Evolutionary conservation across 2,113 vertebrate genomes (phyloP), one percentile per base, ranked within the genome.

Genomic region (Laticauda laticaudata): DNA sequence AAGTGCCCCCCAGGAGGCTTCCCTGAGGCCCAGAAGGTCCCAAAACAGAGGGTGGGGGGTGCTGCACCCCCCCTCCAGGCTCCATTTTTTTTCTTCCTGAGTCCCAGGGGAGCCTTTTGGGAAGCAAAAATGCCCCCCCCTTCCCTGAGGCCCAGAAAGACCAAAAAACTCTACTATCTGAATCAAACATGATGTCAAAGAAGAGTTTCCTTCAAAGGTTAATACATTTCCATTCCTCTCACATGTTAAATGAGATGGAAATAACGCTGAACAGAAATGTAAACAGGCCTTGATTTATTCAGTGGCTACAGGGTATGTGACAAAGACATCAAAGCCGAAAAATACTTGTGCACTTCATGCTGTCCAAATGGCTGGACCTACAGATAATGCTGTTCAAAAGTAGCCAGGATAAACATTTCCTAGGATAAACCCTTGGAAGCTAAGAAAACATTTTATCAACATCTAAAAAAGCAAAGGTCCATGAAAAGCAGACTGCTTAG

Each of bases 211-310:
- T 92, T 95, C 81, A 91, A 93, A 95, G 96, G 95, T 92, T 92
- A 97, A 94, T 95, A 57, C 21, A 93, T 93, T 96, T 96, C 92
- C 90, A 86, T 95, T 93, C 55, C 55, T 92, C 75, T 94, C 88
- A 96, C 94, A 86, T 93, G 91, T 94, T 94, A 94, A 95, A 94
- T 86, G 93, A 92, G 90, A 95, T 94, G 91, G 90, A 94, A 96
- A 94, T 92, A 92, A 95, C 95, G 93, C 93, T 81, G 90, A 96
- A 91, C 8, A 85, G 89, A 57, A 97, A 93, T 45, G 29, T 92
- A 97, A 97, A 96, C 43, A 69, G 90, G 90, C 92, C 91, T 91
- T 94, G 87, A 94, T 95, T 96, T 96, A 91, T 94, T 96, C 95
- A 91, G 92, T 90, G 90, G 94, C 92, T 93, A 86, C 61, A 90